Percentiles rank a stretch among this genome's conserved stretches.
Conservation (phyloP, 1,140 invertebrate genomes). For the Ooceraea biroi region DNA sequence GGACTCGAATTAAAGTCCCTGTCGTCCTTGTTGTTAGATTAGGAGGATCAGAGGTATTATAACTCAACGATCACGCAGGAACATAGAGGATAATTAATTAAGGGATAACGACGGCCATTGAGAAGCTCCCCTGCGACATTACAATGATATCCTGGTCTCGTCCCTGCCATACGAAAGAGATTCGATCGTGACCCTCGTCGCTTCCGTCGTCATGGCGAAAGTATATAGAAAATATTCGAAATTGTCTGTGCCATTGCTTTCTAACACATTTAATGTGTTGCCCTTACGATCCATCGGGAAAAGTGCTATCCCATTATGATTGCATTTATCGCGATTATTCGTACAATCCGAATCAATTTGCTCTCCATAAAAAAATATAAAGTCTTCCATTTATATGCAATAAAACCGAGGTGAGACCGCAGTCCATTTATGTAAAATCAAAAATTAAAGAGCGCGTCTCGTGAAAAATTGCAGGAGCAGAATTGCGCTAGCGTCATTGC, state of each 20-base stretch:
- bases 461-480: slow-evolving; percentile 42
- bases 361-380: slow-evolving; percentile 23
- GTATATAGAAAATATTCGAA: slow-evolving; percentile 25
- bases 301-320: slow-evolving; percentile 33
- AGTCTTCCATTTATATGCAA: slow-evolving; percentile 17
- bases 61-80: not conserved
- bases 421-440: slow-evolving; percentile 38
- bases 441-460: slow-evolving; percentile 45
- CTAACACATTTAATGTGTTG: not conserved
- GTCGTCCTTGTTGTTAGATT: not conserved
- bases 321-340: slow-evolving; percentile 34
- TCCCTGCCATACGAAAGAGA: not conserved
- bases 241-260: slow-evolving; percentile 22
- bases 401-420: slow-evolving; percentile 1
- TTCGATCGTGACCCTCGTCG: not conserved
- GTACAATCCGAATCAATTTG: slow-evolving; percentile 36
- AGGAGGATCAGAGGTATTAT: not conserved
- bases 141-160: not conserved
- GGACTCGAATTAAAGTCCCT: not conserved
- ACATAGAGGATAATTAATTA: slow-evolving; percentile 28
- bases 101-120: slow-evolving; percentile 5
- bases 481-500: not conserved
- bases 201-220: not conserved
- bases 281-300: not conserved
- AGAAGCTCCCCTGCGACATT: not conserved